A percentile compares a stretch with the other conserved stretches of the same genome.
phyloP scores from a whole-genome alignment of 2,797 vertebrate species.

The Phyllotis vaccarum region DNA sequence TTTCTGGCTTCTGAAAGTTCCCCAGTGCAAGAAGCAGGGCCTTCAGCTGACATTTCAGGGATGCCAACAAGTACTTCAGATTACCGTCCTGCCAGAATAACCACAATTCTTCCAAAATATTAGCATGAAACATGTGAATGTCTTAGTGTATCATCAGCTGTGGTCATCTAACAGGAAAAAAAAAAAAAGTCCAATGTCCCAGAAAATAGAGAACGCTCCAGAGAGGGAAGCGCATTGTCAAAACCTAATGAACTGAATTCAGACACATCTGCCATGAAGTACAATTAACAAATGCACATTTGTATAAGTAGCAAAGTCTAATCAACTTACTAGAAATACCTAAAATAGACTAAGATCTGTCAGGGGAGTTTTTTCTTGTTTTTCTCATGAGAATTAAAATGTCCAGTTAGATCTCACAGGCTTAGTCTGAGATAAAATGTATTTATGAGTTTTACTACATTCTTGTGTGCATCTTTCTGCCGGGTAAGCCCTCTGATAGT shows the following conservation, averaged over 20 bases:
- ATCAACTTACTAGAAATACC: not conserved
- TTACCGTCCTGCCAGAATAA: not conserved
- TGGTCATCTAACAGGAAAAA: not conserved
- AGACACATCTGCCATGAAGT: not conserved
- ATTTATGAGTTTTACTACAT: not conserved
- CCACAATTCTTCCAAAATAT: not conserved
- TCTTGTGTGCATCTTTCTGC: not conserved
- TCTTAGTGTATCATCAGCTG: not conserved
- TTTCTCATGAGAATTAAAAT: not conserved
- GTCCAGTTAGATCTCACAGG: not conserved
- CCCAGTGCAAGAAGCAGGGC: constrained; percentile 6
- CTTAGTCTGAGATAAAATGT: not conserved
- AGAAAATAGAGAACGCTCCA: not conserved
- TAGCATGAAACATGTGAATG: not conserved
- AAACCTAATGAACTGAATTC: constrained; percentile 3
- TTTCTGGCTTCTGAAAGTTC: constrained; percentile 25
- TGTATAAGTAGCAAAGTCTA: not conserved
- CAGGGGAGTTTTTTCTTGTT: not conserved
- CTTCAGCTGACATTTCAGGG: not conserved
- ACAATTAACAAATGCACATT: not conserved
- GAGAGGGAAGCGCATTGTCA: not conserved
- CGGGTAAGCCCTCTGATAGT: not conserved
- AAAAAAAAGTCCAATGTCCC: not conserved
- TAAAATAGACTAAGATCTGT: not conserved
- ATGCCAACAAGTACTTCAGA: not conserved